Evolutionary conservation across 2,797 vertebrate species (phyloP), one percentile per base, ranked within the genome.

Genomic region (Hemibagrus guttatus): DNA sequence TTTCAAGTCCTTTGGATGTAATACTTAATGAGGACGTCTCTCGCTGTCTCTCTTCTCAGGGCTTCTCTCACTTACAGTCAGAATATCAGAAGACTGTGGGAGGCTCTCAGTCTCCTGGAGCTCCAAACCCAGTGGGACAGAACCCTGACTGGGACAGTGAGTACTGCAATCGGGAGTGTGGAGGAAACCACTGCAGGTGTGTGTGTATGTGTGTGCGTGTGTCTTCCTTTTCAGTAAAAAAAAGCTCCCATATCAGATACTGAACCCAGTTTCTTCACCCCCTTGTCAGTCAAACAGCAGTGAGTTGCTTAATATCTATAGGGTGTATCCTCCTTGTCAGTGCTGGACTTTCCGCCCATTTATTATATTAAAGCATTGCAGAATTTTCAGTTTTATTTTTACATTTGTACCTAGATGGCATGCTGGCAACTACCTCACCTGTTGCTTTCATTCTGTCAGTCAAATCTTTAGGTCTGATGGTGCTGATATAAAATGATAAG

Each of bases 101-200:
- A 19, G 95, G 95, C 63, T 95, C 98, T 91, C 97, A 97, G 92
- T 99, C 98, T 0, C 98, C 98, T 83, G 97, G 96, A 86, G 95
- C 97, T 11, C 95, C 97, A 19, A 98, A 97, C 90, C 94, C 97
- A 13, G 93, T 91, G 91, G 92, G 95, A 91, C 96, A 96, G 86
- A 96, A 96, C 69, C 95, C 94, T 26, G 98, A 99, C 91, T 99
- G 98, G 98, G 98, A 99, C 92, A 94, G 86, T 92, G 97, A 98
- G 90, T 99, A 97, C 95, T 97, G 97, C 94, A 97, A 96, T 94
- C 96, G 96, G 92, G 98, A 99, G 94, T 99, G 98, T 84, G 96
- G 98, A 93, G 95, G 98, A 92, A 97, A 96, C 96, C 97, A 98
- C 93, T 99, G 98, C 97, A 98, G 97, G 98, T 85, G 52, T 84